Percentiles rank a stretch among this genome's conserved stretches.
Evolutionary conservation across 2,797 vertebrate species (phyloP).

Genomic region (Tapirus indicus): DNA sequence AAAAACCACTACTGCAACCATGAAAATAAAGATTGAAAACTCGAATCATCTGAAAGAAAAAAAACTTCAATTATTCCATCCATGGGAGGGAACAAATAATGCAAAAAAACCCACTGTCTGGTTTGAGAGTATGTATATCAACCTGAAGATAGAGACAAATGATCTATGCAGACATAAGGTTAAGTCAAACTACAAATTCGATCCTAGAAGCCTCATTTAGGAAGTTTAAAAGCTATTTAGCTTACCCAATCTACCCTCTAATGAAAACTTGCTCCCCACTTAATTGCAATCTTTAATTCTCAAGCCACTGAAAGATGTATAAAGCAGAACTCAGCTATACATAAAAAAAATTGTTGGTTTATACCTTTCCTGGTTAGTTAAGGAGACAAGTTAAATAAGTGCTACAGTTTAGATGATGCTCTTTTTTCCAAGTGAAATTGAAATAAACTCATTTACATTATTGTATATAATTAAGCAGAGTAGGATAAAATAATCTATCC

Average conservation of each 20-base stretch:
- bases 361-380: background rate
- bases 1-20: background rate
- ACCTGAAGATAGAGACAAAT: background rate
- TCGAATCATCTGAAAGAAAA: background rate
- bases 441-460: slow-evolving; percentile 35
- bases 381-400: background rate
- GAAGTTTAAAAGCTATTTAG: slow-evolving; percentile 27
- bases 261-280: background rate
- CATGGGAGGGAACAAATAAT: background rate
- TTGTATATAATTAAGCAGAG: background rate
- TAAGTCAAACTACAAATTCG: slow-evolving; percentile 52
- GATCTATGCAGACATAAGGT: background rate
- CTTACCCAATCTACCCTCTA: background rate
- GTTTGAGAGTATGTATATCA: slow-evolving; percentile 34
- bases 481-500: slow-evolving; percentile 3
- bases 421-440: background rate
- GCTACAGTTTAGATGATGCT: background rate
- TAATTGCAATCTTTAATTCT: background rate
- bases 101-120: background rate
- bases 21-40: slow-evolving; percentile 18
- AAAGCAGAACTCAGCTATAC: background rate
- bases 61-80: slow-evolving; percentile 13
- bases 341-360: background rate
- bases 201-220: background rate
- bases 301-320: background rate